Evolutionary conservation across 2,113 vertebrate species (phyloP).

Genomic region (Hippocampus guttulatus): DNA sequence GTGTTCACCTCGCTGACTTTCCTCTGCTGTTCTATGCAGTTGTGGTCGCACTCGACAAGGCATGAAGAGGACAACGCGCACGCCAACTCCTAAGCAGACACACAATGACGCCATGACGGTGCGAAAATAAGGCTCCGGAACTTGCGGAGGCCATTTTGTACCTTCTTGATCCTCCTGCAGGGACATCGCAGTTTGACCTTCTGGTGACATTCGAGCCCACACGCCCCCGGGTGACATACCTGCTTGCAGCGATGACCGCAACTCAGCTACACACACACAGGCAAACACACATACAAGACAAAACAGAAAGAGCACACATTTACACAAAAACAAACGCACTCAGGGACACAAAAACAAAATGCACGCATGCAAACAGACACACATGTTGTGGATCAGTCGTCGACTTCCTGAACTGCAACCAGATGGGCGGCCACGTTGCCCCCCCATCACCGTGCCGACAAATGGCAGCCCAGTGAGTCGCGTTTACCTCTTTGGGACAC

Average conservation of each 20-base stretch:
- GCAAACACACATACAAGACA: constrained; percentile 5
- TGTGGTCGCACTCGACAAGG: constrained; percentile 78
- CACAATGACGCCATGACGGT: neutral
- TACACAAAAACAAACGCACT: no score
- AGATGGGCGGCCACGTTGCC: neutral
- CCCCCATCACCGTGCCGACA: neutral
- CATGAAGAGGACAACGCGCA: constrained; percentile 74
- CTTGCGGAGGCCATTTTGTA: constrained; percentile 30
- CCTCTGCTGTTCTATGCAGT: constrained; percentile 83
- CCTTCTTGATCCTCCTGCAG: constrained; percentile 93
- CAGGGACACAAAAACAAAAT: no score
- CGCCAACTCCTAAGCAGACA: constrained; percentile 74
- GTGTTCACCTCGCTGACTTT: constrained; percentile 82
- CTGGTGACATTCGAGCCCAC: constrained; percentile 83
- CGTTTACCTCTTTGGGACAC: constrained; percentile 89
- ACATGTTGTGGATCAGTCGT: neutral
- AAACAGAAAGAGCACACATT: no score
- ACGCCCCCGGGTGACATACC: constrained; percentile 82
- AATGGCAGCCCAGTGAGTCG: neutral
- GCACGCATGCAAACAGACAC: neutral
- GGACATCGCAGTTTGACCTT: constrained; percentile 89
- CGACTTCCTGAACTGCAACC: neutral
- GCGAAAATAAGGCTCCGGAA: neutral
- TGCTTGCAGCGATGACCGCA: constrained; percentile 94
- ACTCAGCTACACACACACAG: constrained; percentile 67